Base-by-base conservation (phyloP, 2,888 invertebrate species). In the Tenthredo livida region DNA sequence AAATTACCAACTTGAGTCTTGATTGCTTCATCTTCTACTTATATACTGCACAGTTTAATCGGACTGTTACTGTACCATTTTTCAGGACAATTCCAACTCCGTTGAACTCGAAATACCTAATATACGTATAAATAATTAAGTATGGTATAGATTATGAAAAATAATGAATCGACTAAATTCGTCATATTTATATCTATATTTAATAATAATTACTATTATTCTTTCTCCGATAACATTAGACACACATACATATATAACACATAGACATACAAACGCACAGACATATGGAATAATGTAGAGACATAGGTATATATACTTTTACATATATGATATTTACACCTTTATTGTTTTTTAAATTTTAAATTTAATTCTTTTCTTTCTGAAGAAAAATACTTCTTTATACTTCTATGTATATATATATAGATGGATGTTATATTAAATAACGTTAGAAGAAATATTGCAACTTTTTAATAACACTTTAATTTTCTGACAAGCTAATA, bases 1-100 rank as follows among this genome's bases (percentile, higher is more conserved):
- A 61, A 61, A 61, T 61, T 3, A 10, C 25, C 25, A 61, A 25
- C 61, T 61, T 61, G 61, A 61, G 10, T 61, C 61, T 61, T 61
- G 61, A 61, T 61, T 61, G 25, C 61, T 21, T 61, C 61, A 61
- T 61, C 21, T 61, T 61, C 61, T 61, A 61, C 61, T 61, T 29
- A 29, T 2, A n/a, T 25, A 25, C 21, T 61, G 50, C 6, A 50
- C 61, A 10, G 61, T 61, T 50, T 61, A 61, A 61, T 25, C 12
- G 25, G 54, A 54, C 61, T 61, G 4, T 33, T 2, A 2, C 25
- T 54, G 54, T 54, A 61, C 61, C 61, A 25, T 21, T 61, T 61
- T 25, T 12, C 61, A 61, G 25, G 12, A 12, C 61, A 61, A 61
- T 61, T 61, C 25, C 61, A 61, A 9, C n/a, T n/a, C 50, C 7